phyloP scores from a whole-genome alignment of 2,797 vertebrate genomes.

The Bradypus variegatus region DNA sequence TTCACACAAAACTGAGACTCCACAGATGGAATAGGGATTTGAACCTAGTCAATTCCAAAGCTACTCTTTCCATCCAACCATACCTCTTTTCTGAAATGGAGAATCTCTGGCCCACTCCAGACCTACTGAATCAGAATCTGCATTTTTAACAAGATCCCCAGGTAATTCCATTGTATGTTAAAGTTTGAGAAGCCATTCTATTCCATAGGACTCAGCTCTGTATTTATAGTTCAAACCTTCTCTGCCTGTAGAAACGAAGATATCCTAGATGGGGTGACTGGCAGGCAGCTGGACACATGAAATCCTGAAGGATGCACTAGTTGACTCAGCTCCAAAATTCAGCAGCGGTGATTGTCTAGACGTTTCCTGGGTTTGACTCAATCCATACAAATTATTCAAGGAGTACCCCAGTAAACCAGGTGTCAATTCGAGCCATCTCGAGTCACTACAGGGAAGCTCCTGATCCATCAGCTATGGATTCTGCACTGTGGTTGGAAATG shows the following conservation, averaged over 20 bases:
- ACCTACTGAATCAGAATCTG: neutral
- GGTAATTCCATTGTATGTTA: accelerated
- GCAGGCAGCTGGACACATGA: neutral
- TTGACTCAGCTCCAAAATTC: neutral
- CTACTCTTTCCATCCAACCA: neutral
- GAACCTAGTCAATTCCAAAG: neutral
- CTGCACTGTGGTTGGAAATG: neutral
- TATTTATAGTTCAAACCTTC: neutral
- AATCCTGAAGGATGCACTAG: neutral
- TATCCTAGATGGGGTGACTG: neutral
- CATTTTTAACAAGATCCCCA: neutral
- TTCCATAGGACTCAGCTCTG: neutral
- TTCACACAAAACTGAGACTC: neutral
- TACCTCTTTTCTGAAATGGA: neutral
- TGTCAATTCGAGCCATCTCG: neutral
- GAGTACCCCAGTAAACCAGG: neutral
- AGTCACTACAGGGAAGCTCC: neutral
- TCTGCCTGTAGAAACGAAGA: neutral
- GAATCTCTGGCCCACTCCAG: neutral
- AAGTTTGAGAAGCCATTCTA: neutral
- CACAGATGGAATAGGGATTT: neutral
- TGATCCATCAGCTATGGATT: neutral
- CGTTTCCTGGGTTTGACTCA: neutral
- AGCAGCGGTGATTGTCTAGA: neutral
- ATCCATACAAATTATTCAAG: neutral